A percentile compares a stretch with the other conserved stretches of the same genome.
Evolutionary conservation across 2,797 vertebrate genomes (phyloP).

Genomic region (Muscicapa striata): DNA sequence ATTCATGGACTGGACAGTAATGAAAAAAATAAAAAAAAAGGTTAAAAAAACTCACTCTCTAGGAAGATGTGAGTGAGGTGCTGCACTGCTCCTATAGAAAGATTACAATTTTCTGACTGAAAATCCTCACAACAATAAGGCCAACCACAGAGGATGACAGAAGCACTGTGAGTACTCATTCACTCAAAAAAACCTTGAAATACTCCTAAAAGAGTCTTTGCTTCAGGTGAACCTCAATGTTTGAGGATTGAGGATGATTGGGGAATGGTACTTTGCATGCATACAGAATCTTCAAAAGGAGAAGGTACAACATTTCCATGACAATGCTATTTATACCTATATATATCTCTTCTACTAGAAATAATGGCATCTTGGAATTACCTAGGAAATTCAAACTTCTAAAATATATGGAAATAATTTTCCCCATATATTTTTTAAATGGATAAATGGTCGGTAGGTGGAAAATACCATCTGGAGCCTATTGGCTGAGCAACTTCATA

Average conservation of each 20-base stretch:
- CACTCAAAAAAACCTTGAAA: neutral
- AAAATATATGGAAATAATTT: neutral
- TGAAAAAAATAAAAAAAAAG: too few relatives aligned
- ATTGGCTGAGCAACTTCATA: neutral
- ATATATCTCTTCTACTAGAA: neutral
- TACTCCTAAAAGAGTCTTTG: neutral
- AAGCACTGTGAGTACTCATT: neutral
- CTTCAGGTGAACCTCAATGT: neutral
- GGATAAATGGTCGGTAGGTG: neutral
- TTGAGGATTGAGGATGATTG: neutral
- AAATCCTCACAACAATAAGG: neutral
- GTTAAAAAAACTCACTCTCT: fast-evolving
- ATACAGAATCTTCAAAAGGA: neutral
- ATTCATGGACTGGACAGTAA: neutral
- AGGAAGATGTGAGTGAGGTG: neutral
- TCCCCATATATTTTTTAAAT: neutral
- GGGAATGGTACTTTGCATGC: neutral
- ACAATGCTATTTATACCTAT: neutral
- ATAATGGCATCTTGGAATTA: neutral
- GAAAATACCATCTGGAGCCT: neutral
- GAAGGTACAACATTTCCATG: neutral
- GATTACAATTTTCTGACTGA: neutral
- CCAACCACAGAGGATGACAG: neutral
- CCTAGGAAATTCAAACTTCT: neutral
- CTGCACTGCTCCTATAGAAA: neutral